A percentile compares a stretch with the other conserved stretches of the same genome.
Evolutionary conservation across 30 jellyfish, hydroid and myxozoan genomes (phyloP).

Genomic region (Morbakka virulenta): DNA sequence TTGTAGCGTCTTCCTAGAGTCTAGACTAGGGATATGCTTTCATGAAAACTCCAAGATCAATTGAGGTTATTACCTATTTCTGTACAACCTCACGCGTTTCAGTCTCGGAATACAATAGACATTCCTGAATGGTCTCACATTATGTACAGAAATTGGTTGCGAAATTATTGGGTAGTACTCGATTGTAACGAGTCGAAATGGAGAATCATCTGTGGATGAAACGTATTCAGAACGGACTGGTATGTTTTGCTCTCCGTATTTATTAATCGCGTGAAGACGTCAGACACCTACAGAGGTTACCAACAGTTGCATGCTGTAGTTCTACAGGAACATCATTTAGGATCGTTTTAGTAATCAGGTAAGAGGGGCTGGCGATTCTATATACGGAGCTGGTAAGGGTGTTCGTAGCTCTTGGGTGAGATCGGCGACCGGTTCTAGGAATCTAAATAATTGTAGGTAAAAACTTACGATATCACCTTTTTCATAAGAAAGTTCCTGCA

Average conservation of each 20-base stretch:
- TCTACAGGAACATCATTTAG: too few relatives aligned
- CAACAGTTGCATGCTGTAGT: too few relatives aligned
- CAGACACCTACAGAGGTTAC: too few relatives aligned
- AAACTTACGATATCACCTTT: too few relatives aligned
- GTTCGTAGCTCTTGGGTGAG: too few relatives aligned
- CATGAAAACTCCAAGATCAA: conserved; percentile 19
- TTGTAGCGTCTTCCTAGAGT: neutral
- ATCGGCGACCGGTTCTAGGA: too few relatives aligned
- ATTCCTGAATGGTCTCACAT: conserved; percentile 18
- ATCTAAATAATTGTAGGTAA: too few relatives aligned
- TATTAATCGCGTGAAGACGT: too few relatives aligned
- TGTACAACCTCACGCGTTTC: conserved; percentile 23
- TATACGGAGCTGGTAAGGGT: too few relatives aligned
- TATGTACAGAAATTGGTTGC: conserved; percentile 12
- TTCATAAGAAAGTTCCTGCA: too few relatives aligned
- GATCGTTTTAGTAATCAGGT: too few relatives aligned
- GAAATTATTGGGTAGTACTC: conserved; percentile 16
- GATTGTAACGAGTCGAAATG: conserved; percentile 15
- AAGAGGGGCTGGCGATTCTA: too few relatives aligned
- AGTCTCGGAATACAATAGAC: conserved; percentile 14
- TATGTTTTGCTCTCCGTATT: neutral
- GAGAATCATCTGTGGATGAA: neutral
- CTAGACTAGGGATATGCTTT: conserved; percentile 5
- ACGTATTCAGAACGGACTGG: neutral
- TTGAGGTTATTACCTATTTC: conserved; percentile 12